phyloP scores from a whole-genome alignment of 2,113 vertebrate genomes.

The Vimba vimba region DNA sequence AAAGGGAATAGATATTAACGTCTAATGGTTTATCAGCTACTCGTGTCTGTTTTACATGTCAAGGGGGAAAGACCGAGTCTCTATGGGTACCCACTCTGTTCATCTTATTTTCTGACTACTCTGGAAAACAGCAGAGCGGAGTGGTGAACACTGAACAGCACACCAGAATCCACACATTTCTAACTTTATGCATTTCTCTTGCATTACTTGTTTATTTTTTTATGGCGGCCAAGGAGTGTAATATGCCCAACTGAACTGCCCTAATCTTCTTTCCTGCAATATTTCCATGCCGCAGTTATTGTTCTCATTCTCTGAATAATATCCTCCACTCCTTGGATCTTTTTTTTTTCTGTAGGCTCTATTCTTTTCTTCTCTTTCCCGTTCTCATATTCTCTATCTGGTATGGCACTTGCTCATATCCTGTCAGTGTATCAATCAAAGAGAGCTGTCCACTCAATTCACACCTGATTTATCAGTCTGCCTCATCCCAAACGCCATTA shows the following conservation, averaged over 20 bases:
- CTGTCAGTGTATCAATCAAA: slow-evolving; percentile 98
- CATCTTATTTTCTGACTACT: slow-evolving; percentile 42
- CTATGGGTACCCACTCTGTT: slow-evolving; percentile 22
- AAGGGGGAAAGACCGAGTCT: slow-evolving; percentile 39
- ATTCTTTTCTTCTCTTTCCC: slow-evolving; percentile 53
- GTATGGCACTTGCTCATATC: slow-evolving; percentile 82
- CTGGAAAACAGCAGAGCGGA: slow-evolving; percentile 1
- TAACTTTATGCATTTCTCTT: slow-evolving; percentile 73
- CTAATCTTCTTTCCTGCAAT: slow-evolving; percentile 90
- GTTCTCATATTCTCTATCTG: slow-evolving; percentile 63
- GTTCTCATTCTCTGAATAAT: slow-evolving; percentile 98
- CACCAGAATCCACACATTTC: slow-evolving; percentile 68
- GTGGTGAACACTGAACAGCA: slow-evolving; percentile 60
- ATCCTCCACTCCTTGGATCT: slow-evolving; percentile 75
- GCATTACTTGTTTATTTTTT: slow-evolving; percentile 60
- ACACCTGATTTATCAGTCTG: slow-evolving; percentile 97
- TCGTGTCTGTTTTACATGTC: slow-evolving; percentile 47
- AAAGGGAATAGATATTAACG: slow-evolving; percentile 57
- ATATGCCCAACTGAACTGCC: slow-evolving; percentile 84
- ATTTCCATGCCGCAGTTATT: slow-evolving; percentile 89
- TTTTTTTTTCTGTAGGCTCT: slow-evolving; percentile 48
- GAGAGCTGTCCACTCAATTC: slow-evolving; percentile 99
- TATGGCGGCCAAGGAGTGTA: slow-evolving; percentile 65
- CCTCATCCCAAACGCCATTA: slow-evolving; percentile 88
- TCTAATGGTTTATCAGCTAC: slow-evolving; percentile 57